Conservation (phyloP, 2,113 vertebrate species). For the Orientallactaga bullata region DNA sequence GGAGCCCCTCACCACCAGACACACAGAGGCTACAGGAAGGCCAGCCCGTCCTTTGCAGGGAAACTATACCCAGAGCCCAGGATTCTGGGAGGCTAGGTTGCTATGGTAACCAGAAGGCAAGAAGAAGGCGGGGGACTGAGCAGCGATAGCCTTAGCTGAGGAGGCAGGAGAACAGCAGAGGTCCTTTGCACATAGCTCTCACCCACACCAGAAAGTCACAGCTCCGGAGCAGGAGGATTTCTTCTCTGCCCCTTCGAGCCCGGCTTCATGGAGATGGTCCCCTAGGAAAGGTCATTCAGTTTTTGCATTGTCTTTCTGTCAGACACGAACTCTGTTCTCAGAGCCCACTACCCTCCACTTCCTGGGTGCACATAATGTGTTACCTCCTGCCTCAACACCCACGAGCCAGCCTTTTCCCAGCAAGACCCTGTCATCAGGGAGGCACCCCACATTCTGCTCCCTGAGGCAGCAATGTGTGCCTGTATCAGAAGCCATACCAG, state of each 20-base stretch:
- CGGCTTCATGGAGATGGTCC: fast-evolving
- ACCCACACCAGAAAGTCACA: no score
- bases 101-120: not conserved
- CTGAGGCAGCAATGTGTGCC: no score
- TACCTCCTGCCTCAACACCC: not conserved
- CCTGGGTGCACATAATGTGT: fast-evolving
- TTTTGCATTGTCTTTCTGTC: not conserved
- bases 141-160: not conserved
- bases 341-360: not conserved
- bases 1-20: not conserved
- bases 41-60: not conserved
- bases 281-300: fast-evolving
- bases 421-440: not conserved
- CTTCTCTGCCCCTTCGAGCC: not conserved
- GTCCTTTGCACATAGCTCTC: not conserved
- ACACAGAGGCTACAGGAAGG: no score
- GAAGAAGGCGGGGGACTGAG: not conserved
- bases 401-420: not conserved
- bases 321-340: not conserved
- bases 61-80: not conserved
- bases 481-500: fast-evolving
- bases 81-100: not conserved
- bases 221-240: fast-evolving
- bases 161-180: fast-evolving
- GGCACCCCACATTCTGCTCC: fast-evolving